Percentiles rank a stretch among this genome's conserved stretches.
Evolutionary conservation across 2,797 vertebrate genomes (phyloP).

Genomic region (Tolypeutes matacus): DNA sequence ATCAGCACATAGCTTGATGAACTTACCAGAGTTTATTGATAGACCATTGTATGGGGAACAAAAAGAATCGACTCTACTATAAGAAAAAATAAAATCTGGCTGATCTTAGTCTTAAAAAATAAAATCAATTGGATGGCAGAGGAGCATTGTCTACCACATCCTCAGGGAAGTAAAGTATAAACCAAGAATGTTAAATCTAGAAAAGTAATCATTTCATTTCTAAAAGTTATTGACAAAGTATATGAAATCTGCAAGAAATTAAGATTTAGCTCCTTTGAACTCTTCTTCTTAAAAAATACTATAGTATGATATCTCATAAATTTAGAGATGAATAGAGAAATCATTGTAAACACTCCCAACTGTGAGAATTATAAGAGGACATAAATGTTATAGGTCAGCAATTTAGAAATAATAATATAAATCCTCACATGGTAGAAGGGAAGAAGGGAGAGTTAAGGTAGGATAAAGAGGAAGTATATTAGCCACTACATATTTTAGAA

Average conservation of each 20-base stretch:
- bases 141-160: not conserved
- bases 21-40: not conserved
- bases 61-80: not conserved
- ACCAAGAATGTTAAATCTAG: not conserved
- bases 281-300: not conserved
- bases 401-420: slow-evolving; percentile 29
- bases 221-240: not conserved
- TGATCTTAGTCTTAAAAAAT: not conserved
- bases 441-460: not conserved
- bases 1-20: not conserved
- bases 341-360: not conserved
- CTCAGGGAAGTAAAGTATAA: slow-evolving; percentile 29
- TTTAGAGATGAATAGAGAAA: not conserved
- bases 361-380: not conserved
- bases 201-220: not conserved
- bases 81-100: slow-evolving; percentile 23
- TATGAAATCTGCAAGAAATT: not conserved
- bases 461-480: not conserved
- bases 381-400: not conserved
- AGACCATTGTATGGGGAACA: not conserved
- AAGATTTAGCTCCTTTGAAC: not conserved
- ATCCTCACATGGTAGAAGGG: not conserved
- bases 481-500: not conserved
- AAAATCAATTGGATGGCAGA: not conserved
- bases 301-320: not conserved